These are phyloP conservation scores for Myrmecophaga tridactyla DNA, from an alignment of 2,113 vertebrate genomes.

Conservation along the genomic window DNA sequence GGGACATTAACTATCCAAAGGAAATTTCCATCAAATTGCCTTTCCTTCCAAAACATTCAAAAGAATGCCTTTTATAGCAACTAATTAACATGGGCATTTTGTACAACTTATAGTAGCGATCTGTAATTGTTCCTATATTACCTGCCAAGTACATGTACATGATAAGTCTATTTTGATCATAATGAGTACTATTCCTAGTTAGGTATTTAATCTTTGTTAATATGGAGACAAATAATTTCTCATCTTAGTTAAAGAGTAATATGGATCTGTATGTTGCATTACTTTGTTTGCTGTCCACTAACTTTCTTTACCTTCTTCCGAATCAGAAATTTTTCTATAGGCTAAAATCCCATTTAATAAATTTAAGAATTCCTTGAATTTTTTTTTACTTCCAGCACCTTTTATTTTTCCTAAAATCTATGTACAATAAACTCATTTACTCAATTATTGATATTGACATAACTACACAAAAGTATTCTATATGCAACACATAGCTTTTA, in stretches of 20 bases:
- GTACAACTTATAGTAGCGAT: not conserved
- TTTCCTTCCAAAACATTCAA: not conserved
- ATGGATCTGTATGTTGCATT: not conserved
- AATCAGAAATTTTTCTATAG: not conserved
- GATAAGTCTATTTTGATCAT: not conserved
- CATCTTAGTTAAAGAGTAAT: not conserved
- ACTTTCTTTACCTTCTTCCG: not conserved
- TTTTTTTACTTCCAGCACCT: not conserved
- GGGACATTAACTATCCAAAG: not conserved
- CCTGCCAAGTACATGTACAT: not conserved
- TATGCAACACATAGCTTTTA: too few relatives aligned
- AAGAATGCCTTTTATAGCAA: not conserved
- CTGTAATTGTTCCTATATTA: not conserved
- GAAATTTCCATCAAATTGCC: not conserved
- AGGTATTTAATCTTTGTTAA: constrained; percentile 12
- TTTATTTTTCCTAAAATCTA: too few relatives aligned
- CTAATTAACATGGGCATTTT: not conserved
- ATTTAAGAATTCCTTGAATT: not conserved
- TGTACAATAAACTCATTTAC: too few relatives aligned
- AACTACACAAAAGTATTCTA: too few relatives aligned
- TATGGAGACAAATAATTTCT: not conserved
- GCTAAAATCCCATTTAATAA: not conserved
- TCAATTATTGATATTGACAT: too few relatives aligned
- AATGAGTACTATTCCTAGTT: not conserved
- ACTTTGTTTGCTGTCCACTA: not conserved